phyloP scores from a whole-genome alignment of 2,888 invertebrate genomes.

The Hirtodrosophila alboralis region DNA sequence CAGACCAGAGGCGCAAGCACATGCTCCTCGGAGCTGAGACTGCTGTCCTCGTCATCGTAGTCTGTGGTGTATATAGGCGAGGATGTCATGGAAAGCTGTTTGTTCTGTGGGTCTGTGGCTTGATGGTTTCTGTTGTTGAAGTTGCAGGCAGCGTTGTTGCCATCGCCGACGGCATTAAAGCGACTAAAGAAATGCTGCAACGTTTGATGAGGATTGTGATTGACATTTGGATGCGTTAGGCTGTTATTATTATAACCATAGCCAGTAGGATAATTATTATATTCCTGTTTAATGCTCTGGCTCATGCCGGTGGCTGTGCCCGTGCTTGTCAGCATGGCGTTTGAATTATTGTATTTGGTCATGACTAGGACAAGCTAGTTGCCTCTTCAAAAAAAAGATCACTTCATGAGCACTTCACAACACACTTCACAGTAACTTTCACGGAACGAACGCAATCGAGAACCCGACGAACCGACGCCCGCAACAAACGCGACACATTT shows the following conservation, averaged over 20 bases:
- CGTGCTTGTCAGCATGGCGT: slow-evolving; percentile 39
- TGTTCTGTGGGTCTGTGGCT: slow-evolving; percentile 50
- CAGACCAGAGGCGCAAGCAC: slow-evolving; percentile 84
- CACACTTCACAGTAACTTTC: slow-evolving; percentile 8
- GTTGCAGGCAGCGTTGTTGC: slow-evolving; percentile 32
- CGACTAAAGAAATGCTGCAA: slow-evolving; percentile 78
- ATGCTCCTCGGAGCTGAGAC: slow-evolving; percentile 84
- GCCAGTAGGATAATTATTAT: slow-evolving; percentile 45
- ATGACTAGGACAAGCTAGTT: slow-evolving; percentile 30
- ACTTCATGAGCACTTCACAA: slow-evolving; percentile 24
- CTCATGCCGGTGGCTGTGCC: slow-evolving; percentile 5
- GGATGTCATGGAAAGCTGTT: slow-evolving; percentile 70
- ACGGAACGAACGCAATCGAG: slow-evolving; percentile 2
- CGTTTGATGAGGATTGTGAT: slow-evolving; percentile 71
- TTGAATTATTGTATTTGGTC: slow-evolving; percentile 72
- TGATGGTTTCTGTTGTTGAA: slow-evolving; percentile 48
- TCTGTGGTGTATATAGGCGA: slow-evolving; percentile 83
- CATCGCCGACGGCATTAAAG: slow-evolving; percentile 76
- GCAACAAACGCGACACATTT: slow-evolving; percentile 80
- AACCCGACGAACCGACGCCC: slow-evolving; percentile 63
- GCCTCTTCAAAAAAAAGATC: slow-evolving; percentile 1
- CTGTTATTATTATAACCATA: slow-evolving; percentile 34
- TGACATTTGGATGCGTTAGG: slow-evolving; percentile 33
- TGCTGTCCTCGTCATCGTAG: slow-evolving; percentile 84
- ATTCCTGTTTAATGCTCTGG: slow-evolving; percentile 68